Evolutionary conservation across 2,888 invertebrate species (phyloP).

Genomic region (Plagodis dolabraria): DNA sequence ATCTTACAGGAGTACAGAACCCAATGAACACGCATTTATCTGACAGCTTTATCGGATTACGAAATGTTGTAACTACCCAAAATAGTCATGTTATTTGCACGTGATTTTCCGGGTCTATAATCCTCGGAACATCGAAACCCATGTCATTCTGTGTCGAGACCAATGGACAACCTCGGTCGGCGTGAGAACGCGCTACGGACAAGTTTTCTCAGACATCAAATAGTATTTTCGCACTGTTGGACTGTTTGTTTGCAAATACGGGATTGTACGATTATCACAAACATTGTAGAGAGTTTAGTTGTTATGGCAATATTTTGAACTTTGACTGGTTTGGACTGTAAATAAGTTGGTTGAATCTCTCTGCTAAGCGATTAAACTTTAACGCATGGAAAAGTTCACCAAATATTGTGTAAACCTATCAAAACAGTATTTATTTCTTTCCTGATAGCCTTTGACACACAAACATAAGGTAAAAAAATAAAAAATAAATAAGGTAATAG

Average conservation of each 20-base stretch:
- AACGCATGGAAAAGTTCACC: too few relatives aligned
- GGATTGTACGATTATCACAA: constrained; percentile 41
- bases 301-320: constrained; percentile 19
- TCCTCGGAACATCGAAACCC: constrained; percentile 1
- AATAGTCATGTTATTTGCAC: background rate
- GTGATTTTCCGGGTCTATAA: constrained; percentile 4
- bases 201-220: constrained; percentile 67
- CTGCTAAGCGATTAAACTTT: too few relatives aligned
- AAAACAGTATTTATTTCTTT: too few relatives aligned
- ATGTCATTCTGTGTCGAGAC: constrained; percentile 11
- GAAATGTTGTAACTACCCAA: too few relatives aligned
- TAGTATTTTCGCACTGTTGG: constrained; percentile 52
- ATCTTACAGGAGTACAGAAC: too few relatives aligned
- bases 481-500: too few relatives aligned
- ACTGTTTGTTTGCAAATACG: constrained; percentile 69
- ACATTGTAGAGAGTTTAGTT: constrained; percentile 48
- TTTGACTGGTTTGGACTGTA: constrained; percentile 14
- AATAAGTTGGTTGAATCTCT: background rate
- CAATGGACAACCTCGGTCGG: constrained; percentile 47
- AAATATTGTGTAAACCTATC: too few relatives aligned
- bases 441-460: too few relatives aligned
- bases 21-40: too few relatives aligned
- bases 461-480: too few relatives aligned
- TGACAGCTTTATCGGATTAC: too few relatives aligned
- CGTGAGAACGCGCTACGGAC: constrained; percentile 67